Conservation (phyloP, 2,113 vertebrate genomes). For the Grus americana region DNA sequence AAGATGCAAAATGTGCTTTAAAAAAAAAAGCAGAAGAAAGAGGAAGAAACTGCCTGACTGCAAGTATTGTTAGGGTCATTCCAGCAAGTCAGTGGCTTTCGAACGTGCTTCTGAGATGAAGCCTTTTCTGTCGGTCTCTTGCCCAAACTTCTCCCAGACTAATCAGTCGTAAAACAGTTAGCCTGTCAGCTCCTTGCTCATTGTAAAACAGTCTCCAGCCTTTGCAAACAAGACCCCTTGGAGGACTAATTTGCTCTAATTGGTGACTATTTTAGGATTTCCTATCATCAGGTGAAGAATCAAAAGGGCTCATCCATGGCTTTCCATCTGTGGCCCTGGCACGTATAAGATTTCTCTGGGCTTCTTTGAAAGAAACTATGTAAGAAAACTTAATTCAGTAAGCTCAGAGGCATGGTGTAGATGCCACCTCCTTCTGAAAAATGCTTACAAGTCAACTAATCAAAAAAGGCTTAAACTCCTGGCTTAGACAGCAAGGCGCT, state of each 20-base stretch:
- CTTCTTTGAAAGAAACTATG: neutral
- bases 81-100: neutral
- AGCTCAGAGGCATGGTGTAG: neutral
- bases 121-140: neutral
- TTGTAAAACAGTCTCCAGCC: neutral
- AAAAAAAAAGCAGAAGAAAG: neutral
- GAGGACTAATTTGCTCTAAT: slow-evolving; percentile 6
- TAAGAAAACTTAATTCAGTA: neutral
- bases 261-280: neutral
- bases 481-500: slow-evolving; percentile 42
- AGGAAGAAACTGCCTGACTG: neutral
- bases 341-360: neutral
- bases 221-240: neutral
- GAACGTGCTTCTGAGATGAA: neutral
- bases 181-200: neutral
- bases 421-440: slow-evolving; percentile 15
- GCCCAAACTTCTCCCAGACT: neutral
- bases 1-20: neutral
- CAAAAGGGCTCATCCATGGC: neutral
- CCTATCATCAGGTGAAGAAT: neutral
- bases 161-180: neutral
- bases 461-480: slow-evolving; percentile 25
- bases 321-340: neutral
- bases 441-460: neutral
- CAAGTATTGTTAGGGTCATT: neutral